Conservation (phyloP, 1,140 invertebrate species). For the Temnothorax curvispinosus region DNA sequence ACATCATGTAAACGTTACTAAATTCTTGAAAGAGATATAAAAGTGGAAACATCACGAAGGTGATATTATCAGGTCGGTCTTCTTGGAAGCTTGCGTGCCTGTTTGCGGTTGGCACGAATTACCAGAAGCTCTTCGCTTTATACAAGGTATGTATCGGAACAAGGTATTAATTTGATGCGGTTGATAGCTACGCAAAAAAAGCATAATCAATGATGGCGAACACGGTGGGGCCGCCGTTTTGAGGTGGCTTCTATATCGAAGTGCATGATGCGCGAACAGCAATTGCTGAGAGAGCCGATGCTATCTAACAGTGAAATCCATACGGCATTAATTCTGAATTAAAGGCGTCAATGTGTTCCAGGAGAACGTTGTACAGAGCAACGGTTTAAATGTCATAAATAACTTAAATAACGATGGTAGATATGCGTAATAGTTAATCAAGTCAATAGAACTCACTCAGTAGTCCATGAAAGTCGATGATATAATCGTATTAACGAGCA, state of each 20-base stretch:
- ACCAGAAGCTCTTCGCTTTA: slow-evolving; percentile 41
- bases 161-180: slow-evolving; percentile 56
- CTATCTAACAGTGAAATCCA: slow-evolving; percentile 39
- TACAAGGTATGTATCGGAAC: slow-evolving; percentile 42
- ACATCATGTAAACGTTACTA: slow-evolving; percentile 31
- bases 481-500: slow-evolving; percentile 43
- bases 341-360: slow-evolving; percentile 1
- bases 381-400: slow-evolving; percentile 26
- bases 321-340: slow-evolving; percentile 30
- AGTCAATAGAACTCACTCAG: slow-evolving; percentile 9
- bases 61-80: slow-evolving; percentile 48
- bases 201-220: slow-evolving; percentile 33
- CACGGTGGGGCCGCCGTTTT: slow-evolving; percentile 17
- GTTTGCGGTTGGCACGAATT: slow-evolving; percentile 54
- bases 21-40: slow-evolving; percentile 51
- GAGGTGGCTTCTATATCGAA: slow-evolving; percentile 25
- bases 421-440: slow-evolving; percentile 28
- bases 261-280: slow-evolving; percentile 36
- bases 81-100: slow-evolving; percentile 57
- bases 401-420: slow-evolving; percentile 28
- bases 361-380: not conserved
- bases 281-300: slow-evolving; percentile 5
- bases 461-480: slow-evolving; percentile 5
- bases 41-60: slow-evolving; percentile 46
- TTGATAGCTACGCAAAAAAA: slow-evolving; percentile 52